A percentile compares a stretch with the other conserved stretches of the same genome.
These are phyloP conservation scores for Gadus macrocephalus DNA, from an alignment of 2,113 vertebrate genomes.

Conservation along the genomic window DNA sequence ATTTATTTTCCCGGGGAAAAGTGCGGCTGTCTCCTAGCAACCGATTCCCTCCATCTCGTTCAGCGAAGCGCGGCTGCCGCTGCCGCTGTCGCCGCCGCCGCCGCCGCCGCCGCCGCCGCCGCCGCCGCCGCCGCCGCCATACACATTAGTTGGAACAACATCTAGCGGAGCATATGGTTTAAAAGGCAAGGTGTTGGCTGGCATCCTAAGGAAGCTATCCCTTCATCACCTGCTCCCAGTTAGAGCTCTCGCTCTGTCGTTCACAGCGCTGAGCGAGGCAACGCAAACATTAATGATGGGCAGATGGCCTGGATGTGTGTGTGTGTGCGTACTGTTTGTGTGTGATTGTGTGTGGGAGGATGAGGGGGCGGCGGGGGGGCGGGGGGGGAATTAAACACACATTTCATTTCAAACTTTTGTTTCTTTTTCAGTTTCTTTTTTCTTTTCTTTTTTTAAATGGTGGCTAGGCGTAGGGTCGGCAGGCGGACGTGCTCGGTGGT, in stretches of 20 bases:
- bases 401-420: too few relatives aligned
- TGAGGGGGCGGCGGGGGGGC: slow-evolving; percentile 17
- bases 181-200: slow-evolving; percentile 38
- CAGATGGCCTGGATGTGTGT: slow-evolving; percentile 52
- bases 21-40: slow-evolving; percentile 67
- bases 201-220: slow-evolving; percentile 43
- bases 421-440: too few relatives aligned
- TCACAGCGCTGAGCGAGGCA: slow-evolving; percentile 47
- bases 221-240: slow-evolving; percentile 58
- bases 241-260: slow-evolving; percentile 60
- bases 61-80: neutral
- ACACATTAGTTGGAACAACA: slow-evolving; percentile 51
- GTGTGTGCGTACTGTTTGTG: neutral
- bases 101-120: too few relatives aligned
- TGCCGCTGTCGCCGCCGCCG: too few relatives aligned
- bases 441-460: too few relatives aligned
- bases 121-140: too few relatives aligned
- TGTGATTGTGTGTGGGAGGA: slow-evolving; percentile 32
- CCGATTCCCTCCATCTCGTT: slow-evolving; percentile 54
- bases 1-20: slow-evolving; percentile 34
- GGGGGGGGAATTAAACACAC: slow-evolving; percentile 14
- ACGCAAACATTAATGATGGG: slow-evolving; percentile 66
- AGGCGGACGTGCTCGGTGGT: too few relatives aligned
- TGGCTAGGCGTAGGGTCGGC: too few relatives aligned
- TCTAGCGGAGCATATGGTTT: slow-evolving; percentile 64